phyloP scores from a whole-genome alignment of 2,797 vertebrate genomes.

The Novumbra hubbsi region DNA sequence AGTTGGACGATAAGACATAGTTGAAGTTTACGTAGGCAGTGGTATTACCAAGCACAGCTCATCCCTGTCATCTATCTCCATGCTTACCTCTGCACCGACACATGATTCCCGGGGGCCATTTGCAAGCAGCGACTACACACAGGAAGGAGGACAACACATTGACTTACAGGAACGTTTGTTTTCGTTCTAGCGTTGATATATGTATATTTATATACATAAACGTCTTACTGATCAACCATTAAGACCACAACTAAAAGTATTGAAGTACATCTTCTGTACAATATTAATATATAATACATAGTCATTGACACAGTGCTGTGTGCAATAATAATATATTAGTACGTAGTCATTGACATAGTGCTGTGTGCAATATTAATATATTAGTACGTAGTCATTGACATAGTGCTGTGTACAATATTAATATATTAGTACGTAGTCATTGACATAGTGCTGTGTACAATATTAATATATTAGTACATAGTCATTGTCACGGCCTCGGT shows the following conservation, averaged over 20 bases:
- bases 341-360: not conserved
- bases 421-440: too few relatives aligned
- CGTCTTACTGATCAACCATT: conserved; percentile 20
- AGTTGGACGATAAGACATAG: not conserved
- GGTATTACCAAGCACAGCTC: not conserved
- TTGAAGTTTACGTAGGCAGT: not conserved
- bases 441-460: not conserved
- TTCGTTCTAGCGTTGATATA: not conserved
- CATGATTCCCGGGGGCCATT: not conserved
- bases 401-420: not conserved
- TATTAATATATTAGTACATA: too few relatives aligned
- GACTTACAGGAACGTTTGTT: conserved; percentile 9
- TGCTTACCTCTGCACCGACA: conserved; percentile 57
- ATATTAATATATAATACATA: not conserved
- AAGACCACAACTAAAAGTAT: not conserved
- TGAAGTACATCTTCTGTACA: not conserved
- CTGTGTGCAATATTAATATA: not conserved
- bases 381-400: too few relatives aligned
- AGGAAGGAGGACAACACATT: conserved; percentile 1
- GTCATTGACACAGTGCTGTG: too few relatives aligned
- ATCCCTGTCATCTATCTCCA: not conserved
- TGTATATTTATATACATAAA: not conserved
- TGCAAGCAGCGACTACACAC: conserved; percentile 17
- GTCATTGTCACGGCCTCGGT: too few relatives aligned
- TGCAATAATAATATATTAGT: too few relatives aligned